A percentile compares a stretch with the other conserved stretches of the same genome.
Evolutionary conservation across 2,113 vertebrate species (phyloP).

Genomic region (Rhabdomys dilectus): DNA sequence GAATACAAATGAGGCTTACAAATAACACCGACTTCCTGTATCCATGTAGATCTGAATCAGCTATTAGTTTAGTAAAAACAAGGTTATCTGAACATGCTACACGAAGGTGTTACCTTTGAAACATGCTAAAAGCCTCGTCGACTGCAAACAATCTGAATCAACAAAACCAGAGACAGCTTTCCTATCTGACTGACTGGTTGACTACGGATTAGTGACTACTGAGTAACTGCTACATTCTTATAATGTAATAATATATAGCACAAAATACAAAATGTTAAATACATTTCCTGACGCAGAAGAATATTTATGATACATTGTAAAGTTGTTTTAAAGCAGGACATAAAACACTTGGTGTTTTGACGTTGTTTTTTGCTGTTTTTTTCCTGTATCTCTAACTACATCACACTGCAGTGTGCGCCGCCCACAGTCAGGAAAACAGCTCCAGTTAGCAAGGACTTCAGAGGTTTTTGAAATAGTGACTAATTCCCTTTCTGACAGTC

Average conservation of each 20-base stretch:
- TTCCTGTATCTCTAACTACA: constrained; percentile 17
- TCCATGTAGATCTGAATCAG: background rate
- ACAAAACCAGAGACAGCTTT: constrained; percentile 26
- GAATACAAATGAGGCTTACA: constrained; percentile 9
- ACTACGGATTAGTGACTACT: background rate
- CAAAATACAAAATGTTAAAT: constrained; percentile 15
- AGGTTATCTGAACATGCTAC: background rate
- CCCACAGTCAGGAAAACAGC: constrained; percentile 1
- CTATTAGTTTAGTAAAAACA: constrained; percentile 16
- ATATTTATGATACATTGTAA: background rate
- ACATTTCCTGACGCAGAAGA: background rate
- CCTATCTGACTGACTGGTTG: background rate
- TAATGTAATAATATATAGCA: background rate
- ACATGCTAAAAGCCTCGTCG: background rate
- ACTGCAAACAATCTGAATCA: constrained; percentile 38
- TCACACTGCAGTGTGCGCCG: no score
- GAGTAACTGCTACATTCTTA: background rate
- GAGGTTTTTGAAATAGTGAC: background rate
- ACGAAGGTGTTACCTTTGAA: background rate
- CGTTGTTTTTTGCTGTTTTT: background rate
- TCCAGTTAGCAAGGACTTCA: background rate
- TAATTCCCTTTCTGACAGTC: background rate
- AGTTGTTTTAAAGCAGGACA: background rate
- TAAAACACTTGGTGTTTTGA: background rate
- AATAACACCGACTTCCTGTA: background rate